Evolutionary conservation across 1,140 invertebrate species (phyloP).

Genomic region (Oryctes rhinoceros): DNA sequence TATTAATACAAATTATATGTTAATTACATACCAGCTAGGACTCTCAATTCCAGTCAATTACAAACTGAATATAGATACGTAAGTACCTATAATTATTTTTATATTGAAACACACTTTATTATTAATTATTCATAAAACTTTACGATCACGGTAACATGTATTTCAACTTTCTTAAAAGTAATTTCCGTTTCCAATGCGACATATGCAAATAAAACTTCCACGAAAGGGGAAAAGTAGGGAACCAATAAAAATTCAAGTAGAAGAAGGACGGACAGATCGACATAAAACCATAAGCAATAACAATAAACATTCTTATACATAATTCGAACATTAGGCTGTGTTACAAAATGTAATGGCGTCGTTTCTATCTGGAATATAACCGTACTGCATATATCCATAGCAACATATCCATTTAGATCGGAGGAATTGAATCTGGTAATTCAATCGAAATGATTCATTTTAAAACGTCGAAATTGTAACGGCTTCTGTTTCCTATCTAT

Average conservation of each 20-base stretch:
- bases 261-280: neutral
- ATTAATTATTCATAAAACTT: neutral
- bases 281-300: constrained; percentile 33
- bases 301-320: constrained; percentile 27
- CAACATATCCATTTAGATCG: constrained; percentile 21
- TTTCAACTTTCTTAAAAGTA: neutral
- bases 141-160: neutral
- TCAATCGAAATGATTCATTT: constrained; percentile 43
- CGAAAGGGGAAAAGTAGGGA: neutral
- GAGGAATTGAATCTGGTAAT: constrained; percentile 37
- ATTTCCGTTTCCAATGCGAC: neutral
- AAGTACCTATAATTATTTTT: too few species aligned
- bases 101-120: too few species aligned
- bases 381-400: neutral
- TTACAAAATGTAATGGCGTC: neutral
- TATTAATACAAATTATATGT: too few species aligned
- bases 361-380: neutral
- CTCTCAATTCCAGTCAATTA: too few species aligned
- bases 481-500: constrained; percentile 39
- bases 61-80: too few species aligned
- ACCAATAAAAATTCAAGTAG: constrained; percentile 9
- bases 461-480: constrained; percentile 40
- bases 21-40: too few species aligned
- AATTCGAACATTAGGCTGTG: constrained; percentile 16
- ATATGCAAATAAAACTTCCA: neutral